Base-by-base conservation (phyloP, 2,113 vertebrate genomes). In the Perca fluviatilis region DNA sequence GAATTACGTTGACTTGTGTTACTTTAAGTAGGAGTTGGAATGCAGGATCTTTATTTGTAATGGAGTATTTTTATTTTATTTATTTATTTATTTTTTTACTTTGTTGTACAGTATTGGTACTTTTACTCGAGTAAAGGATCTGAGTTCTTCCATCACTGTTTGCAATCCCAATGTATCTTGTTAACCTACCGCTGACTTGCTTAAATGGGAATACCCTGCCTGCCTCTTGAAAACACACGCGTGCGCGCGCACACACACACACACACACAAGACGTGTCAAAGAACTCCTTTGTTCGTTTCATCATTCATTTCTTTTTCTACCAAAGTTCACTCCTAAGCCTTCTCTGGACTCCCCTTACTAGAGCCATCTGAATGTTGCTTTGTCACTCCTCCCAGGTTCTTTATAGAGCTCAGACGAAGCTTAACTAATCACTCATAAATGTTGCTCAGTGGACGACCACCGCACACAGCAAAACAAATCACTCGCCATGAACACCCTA, bases 391-490 rank as follows among this genome's bases (percentile, higher is more conserved):
- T 91, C 36, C 53, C 86, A 89, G 89, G 85, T 88, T 88, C 83
- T 83, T 93, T 87, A 91, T 86, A 87, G 87, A 91, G 80, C 90
- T 93, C 89, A 92, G 92, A 40, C 86, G 80, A 94, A 89, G 93
- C 91, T 92, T 90, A 93, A 91, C 92, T 93, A 93, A 94, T 94
- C 92, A 91, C 88, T 94, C 91, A 93, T 90, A 92, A 92, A 93
- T 88, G 89, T 92, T 91, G 91, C 90, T 91, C 92, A 94, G 91
- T 79, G 88, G 90, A 91, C 76, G 70, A 80, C 82, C 78, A 77
- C 84, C 77, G 78, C 84, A 86, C 79, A 87, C 30, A 13, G 79
- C 89, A 87, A 91, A 93, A 93, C 86, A 90, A 89, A 90, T 86
- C 89, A 77, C 76, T 65, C 58, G 66, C 82, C 91, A 88, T 88